Base-by-base conservation (phyloP, 2,797 vertebrate genomes). In the Mionectes olivaceus region DNA sequence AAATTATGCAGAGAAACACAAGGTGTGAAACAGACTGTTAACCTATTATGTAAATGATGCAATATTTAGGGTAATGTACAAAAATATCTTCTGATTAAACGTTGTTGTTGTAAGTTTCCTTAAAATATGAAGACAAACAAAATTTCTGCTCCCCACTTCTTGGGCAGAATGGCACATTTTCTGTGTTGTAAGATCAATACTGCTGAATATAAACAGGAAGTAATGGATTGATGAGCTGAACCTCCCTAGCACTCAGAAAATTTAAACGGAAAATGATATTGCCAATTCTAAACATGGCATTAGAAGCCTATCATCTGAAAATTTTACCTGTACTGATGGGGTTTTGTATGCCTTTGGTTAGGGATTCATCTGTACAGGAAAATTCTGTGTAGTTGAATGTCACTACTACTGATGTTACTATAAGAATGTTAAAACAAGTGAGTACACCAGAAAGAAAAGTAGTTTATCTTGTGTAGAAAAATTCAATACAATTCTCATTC, bases 11-110 rank as follows among this genome's bases (percentile, higher is more conserved):
- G 59, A 76, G 59, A 88, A 92, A 83, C 14, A 5, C 59, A 90
- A 93, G 77, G 67, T 89, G 70, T 76, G 70, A 92, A 96, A 84
- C 28, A 78, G 74, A 46, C 43, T 30, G 41, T 57, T 93, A 52
- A 60, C 84, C 70, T 89, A 46, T 75, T 87, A 92, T 73, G 67
- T 55, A 94, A 95, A 95, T 78, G 15, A 60, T 64, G 35, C 18
- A 85, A 56, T 80, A 83, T 83, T 94, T 74, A 92, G 18, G 27
- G 32, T 60, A 74, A 76, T 19, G 17, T 53, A 87, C 32, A 77
- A 49, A 81, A 76, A 14, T 27, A 30, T 21, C 39, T 73, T 83
- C 46, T 87, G 69, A 81, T 87, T 73, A 79, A 39, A 53, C 10
- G 4, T 83, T 82, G 69, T 65, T 93, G 55, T 68, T 47, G 2